Conservation (phyloP, 1,140 invertebrate genomes). For the Bombus superbus region DNA sequence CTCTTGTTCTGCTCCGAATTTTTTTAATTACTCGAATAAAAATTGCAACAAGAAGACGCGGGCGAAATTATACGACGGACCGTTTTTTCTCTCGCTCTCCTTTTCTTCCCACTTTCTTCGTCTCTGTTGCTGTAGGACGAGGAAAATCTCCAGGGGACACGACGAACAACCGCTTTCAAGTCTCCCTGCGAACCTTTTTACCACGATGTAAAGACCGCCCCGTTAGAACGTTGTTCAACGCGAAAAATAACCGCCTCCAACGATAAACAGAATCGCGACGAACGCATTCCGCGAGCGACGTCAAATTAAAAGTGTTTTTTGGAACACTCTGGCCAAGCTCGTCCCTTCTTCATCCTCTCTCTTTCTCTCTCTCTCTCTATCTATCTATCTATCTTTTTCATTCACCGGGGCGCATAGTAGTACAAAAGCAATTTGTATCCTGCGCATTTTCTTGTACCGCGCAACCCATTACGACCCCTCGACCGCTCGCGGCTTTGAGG, state of each 20-base stretch:
- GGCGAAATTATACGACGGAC: neutral
- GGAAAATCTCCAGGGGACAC: neutral
- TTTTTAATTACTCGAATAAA: slow-evolving; percentile 45
- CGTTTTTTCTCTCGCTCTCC: neutral
- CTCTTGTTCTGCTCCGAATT: slow-evolving; percentile 18
- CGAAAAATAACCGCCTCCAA: neutral
- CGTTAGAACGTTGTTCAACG: neutral
- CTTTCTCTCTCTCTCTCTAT: no score
- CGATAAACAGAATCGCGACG: neutral
- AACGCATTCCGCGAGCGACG: neutral
- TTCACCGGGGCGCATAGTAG: neutral
- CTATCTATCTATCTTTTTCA: neutral
- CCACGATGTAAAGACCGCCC: neutral
- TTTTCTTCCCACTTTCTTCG: no score
- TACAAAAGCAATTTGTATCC: slow-evolving; percentile 6
- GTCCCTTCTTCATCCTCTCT: neutral
- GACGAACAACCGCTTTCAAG: slow-evolving; percentile 1
- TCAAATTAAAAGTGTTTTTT: slow-evolving; percentile 19
- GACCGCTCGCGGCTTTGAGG: neutral
- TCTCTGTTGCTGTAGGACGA: neutral
- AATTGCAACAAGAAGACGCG: slow-evolving; percentile 22
- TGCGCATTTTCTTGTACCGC: neutral
- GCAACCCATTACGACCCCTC: neutral
- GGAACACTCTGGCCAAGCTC: neutral
- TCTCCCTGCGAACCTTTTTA: slow-evolving; percentile 22